phyloP scores from a whole-genome alignment of 2,888 invertebrate genomes.

The Plagodis pulveraria region DNA sequence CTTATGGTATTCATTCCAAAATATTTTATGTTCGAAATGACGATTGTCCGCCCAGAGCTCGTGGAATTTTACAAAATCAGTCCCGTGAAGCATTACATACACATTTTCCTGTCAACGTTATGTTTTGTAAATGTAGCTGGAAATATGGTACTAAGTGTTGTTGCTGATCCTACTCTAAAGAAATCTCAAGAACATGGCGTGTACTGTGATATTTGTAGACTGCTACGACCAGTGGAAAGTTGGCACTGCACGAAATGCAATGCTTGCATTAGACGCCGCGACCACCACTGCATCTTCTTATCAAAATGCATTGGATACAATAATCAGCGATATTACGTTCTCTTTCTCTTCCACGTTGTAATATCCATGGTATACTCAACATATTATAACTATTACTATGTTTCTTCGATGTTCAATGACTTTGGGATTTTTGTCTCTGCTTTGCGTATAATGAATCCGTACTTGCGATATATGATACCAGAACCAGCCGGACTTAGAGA shows the following conservation, averaged over 20 bases:
- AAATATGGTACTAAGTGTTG: conserved; percentile 59
- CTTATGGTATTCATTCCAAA: conserved; percentile 54
- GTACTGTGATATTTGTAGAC: conserved; percentile 90
- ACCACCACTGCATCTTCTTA: conserved; percentile 94
- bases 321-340: conserved; percentile 92
- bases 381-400: conserved; percentile 87
- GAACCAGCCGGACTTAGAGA: conserved; percentile 51
- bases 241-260: conserved; percentile 94
- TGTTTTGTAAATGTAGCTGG: conserved; percentile 63
- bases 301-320: conserved; percentile 92
- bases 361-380: conserved; percentile 87
- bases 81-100: conserved; percentile 43
- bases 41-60: conserved; percentile 54
- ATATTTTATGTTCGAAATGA: conserved; percentile 59
- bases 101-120: conserved; percentile 50
- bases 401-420: conserved; percentile 68
- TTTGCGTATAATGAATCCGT: conserved; percentile 53
- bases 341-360: conserved; percentile 88
- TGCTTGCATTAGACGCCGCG: conserved; percentile 91
- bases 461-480: conserved; percentile 44
- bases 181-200: conserved; percentile 44
- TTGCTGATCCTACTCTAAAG: conserved; percentile 52
- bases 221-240: conserved; percentile 88
- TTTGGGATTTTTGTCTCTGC: conserved; percentile 44
- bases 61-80: conserved; percentile 47